phyloP scores from a whole-genome alignment of 2,113 vertebrate genomes.

The Scomber colias region DNA sequence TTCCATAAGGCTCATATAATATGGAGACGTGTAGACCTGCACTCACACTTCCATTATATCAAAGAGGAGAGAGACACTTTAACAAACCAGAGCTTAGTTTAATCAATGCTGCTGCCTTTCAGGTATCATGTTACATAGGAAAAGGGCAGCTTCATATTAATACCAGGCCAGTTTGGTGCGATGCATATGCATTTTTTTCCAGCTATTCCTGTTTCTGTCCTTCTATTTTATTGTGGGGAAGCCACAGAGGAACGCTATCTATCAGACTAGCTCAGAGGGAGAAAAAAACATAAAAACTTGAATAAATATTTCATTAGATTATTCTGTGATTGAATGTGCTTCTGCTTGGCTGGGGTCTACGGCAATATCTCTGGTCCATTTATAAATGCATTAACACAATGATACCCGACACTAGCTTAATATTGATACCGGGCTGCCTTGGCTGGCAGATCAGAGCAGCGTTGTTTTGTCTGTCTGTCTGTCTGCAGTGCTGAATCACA shows the following conservation, averaged over 20 bases:
- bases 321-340: constrained; percentile 82
- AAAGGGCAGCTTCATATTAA: constrained; percentile 28
- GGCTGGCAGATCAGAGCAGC: constrained; percentile 47
- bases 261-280: constrained; percentile 52
- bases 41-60: constrained; percentile 38
- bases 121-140: constrained; percentile 18
- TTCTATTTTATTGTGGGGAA: constrained; percentile 38
- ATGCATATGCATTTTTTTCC: constrained; percentile 12
- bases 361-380: constrained; percentile 79
- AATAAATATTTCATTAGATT: constrained; percentile 84
- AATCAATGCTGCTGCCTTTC: constrained; percentile 45
- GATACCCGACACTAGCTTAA: constrained; percentile 70
- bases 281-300: constrained; percentile 72
- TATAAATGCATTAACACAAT: constrained; percentile 82
- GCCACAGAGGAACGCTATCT: constrained; percentile 60
- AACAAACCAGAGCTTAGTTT: constrained; percentile 31
- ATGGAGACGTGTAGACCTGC: constrained; percentile 49
- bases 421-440: constrained; percentile 65
- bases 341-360: constrained; percentile 70
- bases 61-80: constrained; percentile 26
- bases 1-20: constrained; percentile 62
- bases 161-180: constrained; percentile 10
- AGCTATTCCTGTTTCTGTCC: constrained; percentile 27
- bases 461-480: constrained; percentile 49
- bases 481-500: constrained; percentile 59